Evolutionary conservation across 2,797 vertebrate species (phyloP).

Genomic region (Percopsis omiscomaycus): DNA sequence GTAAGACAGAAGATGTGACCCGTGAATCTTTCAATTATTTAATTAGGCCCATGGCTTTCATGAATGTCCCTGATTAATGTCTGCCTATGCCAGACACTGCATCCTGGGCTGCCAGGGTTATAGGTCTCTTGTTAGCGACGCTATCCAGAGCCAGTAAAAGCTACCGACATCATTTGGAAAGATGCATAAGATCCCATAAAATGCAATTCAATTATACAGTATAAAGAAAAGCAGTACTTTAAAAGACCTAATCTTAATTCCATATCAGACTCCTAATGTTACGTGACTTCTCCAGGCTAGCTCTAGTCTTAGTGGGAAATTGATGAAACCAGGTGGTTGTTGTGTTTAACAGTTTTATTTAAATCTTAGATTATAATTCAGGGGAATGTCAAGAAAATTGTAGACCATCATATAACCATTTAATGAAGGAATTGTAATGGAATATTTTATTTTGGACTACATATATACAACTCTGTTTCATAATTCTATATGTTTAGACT

Average conservation of each 20-base stretch:
- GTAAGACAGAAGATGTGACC: conserved; percentile 63
- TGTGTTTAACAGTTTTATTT: too few relatives aligned
- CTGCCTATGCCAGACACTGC: conserved; percentile 26
- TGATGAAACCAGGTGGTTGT: not conserved
- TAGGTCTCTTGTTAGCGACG: conserved; percentile 23
- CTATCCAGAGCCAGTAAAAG: conserved; percentile 25
- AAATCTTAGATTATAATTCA: too few relatives aligned
- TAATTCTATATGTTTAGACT: too few relatives aligned
- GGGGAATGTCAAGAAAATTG: not conserved
- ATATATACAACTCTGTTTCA: too few relatives aligned
- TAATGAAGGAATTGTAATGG: too few relatives aligned
- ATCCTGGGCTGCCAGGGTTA: conserved; percentile 30
- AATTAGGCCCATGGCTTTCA: conserved; percentile 60
- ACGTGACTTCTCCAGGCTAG: not conserved
- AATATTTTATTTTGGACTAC: too few relatives aligned
- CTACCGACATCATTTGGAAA: conserved; percentile 16
- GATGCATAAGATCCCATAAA: conserved; percentile 22
- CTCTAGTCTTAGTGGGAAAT: not conserved
- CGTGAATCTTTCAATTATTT: conserved; percentile 72
- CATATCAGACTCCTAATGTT: not conserved
- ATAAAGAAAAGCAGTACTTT: conserved; percentile 12
- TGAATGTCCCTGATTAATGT: conserved; percentile 62
- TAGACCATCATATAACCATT: too few relatives aligned
- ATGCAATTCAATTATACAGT: conserved; percentile 14
- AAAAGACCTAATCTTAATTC: not conserved